These are phyloP conservation scores for Neotoxoptera formosana DNA, from an alignment of 1,140 invertebrate species.

Conservation along the genomic window DNA sequence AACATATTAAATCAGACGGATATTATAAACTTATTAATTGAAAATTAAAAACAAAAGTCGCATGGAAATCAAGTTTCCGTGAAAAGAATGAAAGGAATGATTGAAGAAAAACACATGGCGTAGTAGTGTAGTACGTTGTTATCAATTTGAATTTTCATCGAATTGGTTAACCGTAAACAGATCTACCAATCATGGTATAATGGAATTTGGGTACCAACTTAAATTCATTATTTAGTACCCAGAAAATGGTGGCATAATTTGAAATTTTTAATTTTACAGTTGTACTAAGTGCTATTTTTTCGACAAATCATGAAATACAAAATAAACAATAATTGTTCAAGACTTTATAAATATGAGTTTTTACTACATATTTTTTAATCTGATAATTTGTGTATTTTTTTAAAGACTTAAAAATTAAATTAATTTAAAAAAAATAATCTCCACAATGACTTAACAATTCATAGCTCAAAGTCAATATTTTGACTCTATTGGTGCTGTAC, in stretches of 20 bases:
- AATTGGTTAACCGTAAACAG: background rate
- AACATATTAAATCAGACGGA: background rate
- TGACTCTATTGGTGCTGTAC: no score
- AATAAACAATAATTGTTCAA: no score
- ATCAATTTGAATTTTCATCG: background rate
- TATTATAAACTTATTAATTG: background rate
- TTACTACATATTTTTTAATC: no score
- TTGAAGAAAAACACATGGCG: constrained; percentile 31
- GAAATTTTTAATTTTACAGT: no score
- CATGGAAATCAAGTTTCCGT: background rate
- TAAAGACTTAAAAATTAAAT: no score
- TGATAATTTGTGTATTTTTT: no score
- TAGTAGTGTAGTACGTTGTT: background rate
- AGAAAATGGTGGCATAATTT: background rate
- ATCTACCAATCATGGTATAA: background rate
- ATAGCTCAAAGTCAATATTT: no score
- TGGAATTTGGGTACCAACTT: background rate
- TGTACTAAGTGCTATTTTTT: no score
- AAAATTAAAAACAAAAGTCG: background rate
- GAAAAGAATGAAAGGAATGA: background rate
- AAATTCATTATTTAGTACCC: background rate
- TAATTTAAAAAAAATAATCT: no score
- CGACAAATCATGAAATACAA: no score
- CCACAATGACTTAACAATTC: no score
- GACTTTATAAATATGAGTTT: no score